Evolutionary conservation across 1,140 invertebrate species (phyloP), one percentile per base, ranked within the genome.

Genomic region (Plectrocnemia conspersa): DNA sequence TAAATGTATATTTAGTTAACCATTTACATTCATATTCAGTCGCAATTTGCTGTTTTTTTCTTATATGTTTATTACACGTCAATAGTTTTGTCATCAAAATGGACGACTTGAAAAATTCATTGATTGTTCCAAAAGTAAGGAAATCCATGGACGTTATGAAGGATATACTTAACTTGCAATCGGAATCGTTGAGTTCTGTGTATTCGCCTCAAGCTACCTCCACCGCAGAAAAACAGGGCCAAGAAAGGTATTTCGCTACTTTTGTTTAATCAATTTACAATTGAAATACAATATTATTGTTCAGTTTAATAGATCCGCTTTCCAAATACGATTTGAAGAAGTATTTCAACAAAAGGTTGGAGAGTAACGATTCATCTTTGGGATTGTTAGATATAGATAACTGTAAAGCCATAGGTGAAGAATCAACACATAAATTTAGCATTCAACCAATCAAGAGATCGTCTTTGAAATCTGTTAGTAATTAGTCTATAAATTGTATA

Each of bases 351-450:
- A 22, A 22, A 22, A 22, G 23, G 7, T 22, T n/a, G n/a, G n/a
- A n/a, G n/a, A 60, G 53, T 11, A 33, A 38, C 15, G 55, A 61
- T 21, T 61, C 59, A 15, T 61, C 59, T 13, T 33, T 61, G 3
- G 59, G 59, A 18, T 38, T 61, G 52, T 52, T 61, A 35, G 52
- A 61, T 38, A 49, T 61, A n/a, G 53, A 56, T 52, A 36, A 45
- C 19, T 54, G 13, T 11, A 54, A 54, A 54, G 57, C 52, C 47
- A 48, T 29, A 25, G 6, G 6, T 9, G 35, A 11, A 38, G 15
- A 11, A 5, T 6, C 7, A 11, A 11, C n/a, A n/a, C n/a, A n/a
- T n/a, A n/a, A n/a, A n/a, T n/a, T n/a, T n/a, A n/a, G n/a, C n/a
- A n/a, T 6, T 29, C n/a, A 29, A 38, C 7, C 15, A 38, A 38